These are phyloP conservation scores for Arbacia lixula DNA, from an alignment of 53 echinoderm and acorn worm species.

Conservation along the genomic window DNA sequence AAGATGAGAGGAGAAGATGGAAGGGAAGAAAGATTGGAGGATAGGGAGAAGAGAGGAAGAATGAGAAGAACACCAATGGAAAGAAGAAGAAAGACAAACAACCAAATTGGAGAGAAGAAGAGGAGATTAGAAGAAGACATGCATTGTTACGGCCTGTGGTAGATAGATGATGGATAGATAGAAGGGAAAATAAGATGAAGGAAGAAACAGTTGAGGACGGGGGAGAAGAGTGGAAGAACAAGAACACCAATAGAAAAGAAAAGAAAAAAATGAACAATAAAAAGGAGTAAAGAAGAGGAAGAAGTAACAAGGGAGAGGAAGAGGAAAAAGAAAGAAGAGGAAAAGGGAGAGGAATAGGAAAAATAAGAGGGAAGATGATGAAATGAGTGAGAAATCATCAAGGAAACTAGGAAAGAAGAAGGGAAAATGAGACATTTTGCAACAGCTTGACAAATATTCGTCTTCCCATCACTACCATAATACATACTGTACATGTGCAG, in stretches of 20 bases:
- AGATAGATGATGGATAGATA: no score
- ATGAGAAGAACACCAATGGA: background rate
- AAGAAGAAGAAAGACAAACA: background rate
- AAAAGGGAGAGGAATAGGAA: background rate
- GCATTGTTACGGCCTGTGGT: no score
- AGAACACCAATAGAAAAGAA: background rate
- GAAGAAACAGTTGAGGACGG: background rate
- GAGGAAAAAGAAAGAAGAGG: background rate
- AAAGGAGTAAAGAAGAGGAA: background rate
- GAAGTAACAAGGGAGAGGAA: background rate
- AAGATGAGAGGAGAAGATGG: background rate
- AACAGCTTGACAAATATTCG: no score
- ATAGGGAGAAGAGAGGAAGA: background rate
- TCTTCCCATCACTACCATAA: no score
- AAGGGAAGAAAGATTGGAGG: background rate
- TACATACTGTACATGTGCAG: no score
- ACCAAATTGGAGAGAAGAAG: background rate
- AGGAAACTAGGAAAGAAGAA: no score
- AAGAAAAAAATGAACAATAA: background rate
- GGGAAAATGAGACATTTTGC: no score
- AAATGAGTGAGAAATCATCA: no score
- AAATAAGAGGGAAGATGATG: no score
- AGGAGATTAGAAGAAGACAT: background rate
- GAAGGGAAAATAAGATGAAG: no score
- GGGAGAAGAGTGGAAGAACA: background rate